Conservation (phyloP, 64 coral and sea anemone species). For the Platygyra sinensis region DNA sequence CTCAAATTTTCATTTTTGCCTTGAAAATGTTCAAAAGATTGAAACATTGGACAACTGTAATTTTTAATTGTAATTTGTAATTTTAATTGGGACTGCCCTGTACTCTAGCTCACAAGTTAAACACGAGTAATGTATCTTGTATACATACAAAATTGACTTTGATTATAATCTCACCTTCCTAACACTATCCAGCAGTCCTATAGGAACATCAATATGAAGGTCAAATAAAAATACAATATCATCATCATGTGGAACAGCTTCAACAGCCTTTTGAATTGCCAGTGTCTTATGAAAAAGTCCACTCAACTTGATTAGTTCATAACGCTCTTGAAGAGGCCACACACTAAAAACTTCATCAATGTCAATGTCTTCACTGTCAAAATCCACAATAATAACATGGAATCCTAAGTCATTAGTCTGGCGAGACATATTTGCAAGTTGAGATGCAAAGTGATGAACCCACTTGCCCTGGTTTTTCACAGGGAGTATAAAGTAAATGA, state of each 20-base stretch:
- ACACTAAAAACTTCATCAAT: constrained; percentile 13
- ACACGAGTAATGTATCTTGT: too few species aligned
- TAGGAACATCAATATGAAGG: constrained; percentile 47
- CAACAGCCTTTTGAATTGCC: constrained; percentile 34
- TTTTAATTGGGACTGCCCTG: too few species aligned
- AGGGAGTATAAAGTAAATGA: constrained; percentile 49
- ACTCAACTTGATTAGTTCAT: constrained; percentile 24
- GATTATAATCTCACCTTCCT: constrained; percentile 4
- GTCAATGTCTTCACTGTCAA: constrained; percentile 43
- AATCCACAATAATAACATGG: constrained; percentile 35
- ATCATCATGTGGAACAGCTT: constrained; percentile 21
- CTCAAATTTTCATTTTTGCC: too few species aligned
- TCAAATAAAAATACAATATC: constrained; percentile 53
- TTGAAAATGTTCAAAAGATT: too few species aligned
- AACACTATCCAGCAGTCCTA: constrained; percentile 20
- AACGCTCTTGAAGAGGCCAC: background rate
- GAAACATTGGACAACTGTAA: too few species aligned
- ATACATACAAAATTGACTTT: background rate
- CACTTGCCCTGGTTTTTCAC: constrained; percentile 54
- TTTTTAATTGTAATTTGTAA: too few species aligned
- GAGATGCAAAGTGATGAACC: constrained; percentile 44
- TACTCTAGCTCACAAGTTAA: too few species aligned
- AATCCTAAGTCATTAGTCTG: constrained; percentile 18
- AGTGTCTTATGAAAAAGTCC: constrained; percentile 40
- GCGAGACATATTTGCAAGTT: constrained; percentile 9